A percentile compares a stretch with the other conserved stretches of the same genome.
These are phyloP conservation scores for Alitta virens DNA, from an alignment of 2,888 invertebrate species.

Conservation along the genomic window DNA sequence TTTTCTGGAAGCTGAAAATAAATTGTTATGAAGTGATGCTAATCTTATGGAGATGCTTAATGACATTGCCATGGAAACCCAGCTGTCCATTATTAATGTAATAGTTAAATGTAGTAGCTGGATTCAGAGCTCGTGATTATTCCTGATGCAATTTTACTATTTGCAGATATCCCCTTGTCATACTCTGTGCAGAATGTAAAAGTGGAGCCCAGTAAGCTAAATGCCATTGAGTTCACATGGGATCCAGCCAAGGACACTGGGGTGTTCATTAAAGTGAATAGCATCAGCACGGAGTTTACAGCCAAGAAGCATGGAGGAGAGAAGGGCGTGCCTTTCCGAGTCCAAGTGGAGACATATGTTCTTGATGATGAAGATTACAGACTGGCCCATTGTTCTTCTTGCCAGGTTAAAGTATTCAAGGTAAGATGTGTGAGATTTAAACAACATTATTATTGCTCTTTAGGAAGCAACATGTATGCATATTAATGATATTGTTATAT, in stretches of 20 bases:
- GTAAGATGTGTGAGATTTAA: slow-evolving; percentile 39
- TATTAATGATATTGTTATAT: too few species aligned
- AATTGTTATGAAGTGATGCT: too few species aligned
- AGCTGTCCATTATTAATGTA: too few species aligned
- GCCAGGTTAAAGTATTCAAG: slow-evolving; percentile 86
- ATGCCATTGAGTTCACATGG: slow-evolving; percentile 87
- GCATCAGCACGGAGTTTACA: slow-evolving; percentile 96
- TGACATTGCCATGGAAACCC: too few species aligned
- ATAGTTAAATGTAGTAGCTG: too few species aligned
- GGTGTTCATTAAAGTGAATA: slow-evolving; percentile 83
- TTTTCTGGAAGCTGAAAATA: too few species aligned
- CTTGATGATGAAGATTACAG: slow-evolving; percentile 59
- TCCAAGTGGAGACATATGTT: slow-evolving; percentile 75
- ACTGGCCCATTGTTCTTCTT: slow-evolving; percentile 88
- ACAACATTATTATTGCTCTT: too few species aligned
- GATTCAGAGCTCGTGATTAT: too few species aligned
- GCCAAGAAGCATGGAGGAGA: slow-evolving; percentile 97
- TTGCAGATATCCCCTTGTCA: slow-evolving; percentile 82
- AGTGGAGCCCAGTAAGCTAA: slow-evolving; percentile 70
- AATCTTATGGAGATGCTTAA: too few species aligned
- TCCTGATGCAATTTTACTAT: too few species aligned
- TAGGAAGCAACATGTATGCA: too few species aligned
- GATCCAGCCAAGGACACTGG: slow-evolving; percentile 95
- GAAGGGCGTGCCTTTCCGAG: slow-evolving; percentile 94
- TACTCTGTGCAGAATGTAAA: slow-evolving; percentile 85